Percentiles rank a stretch among this genome's conserved stretches.
These are phyloP conservation scores for Leucania comma DNA, from an alignment of 2,888 invertebrate genomes.

Conservation along the genomic window DNA sequence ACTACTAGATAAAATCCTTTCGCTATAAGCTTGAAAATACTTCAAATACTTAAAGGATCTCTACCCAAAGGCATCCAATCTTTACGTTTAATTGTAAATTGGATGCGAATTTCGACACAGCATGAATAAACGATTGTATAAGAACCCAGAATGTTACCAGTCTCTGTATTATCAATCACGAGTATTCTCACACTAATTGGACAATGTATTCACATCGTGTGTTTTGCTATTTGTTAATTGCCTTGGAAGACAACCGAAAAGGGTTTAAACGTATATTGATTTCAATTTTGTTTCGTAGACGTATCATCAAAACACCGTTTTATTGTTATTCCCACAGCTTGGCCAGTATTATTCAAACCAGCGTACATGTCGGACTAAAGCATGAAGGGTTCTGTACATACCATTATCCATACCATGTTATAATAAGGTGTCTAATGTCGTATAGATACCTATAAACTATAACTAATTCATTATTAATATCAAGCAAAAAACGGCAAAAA, in stretches of 20 bases:
- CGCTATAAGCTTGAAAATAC: background rate
- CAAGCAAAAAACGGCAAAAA: too few relatives aligned
- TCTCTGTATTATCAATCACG: constrained; percentile 41
- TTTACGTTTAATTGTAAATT: constrained; percentile 14
- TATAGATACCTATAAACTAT: too few relatives aligned
- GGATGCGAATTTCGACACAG: constrained; percentile 31
- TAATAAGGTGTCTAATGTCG: too few relatives aligned
- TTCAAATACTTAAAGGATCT: background rate
- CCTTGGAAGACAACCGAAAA: constrained; percentile 34
- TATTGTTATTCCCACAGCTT: constrained; percentile 13
- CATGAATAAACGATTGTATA: constrained; percentile 26
- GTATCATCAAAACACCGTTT: constrained; percentile 1
- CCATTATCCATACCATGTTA: too few relatives aligned
- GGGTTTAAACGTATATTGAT: constrained; percentile 15
- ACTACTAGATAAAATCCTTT: background rate
- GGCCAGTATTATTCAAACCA: background rate
- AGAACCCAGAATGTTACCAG: constrained; percentile 35
- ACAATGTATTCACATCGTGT: constrained; percentile 52
- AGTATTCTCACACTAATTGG: constrained; percentile 53
- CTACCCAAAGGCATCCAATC: background rate
- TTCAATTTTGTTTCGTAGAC: constrained; percentile 4
- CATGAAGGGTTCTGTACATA: too few relatives aligned
- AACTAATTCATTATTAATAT: too few relatives aligned
- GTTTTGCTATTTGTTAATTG: constrained; percentile 53
- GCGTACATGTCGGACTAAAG: too few relatives aligned